Evolutionary conservation across 2,113 vertebrate species (phyloP).

Genomic region (Zootoca vivipara): DNA sequence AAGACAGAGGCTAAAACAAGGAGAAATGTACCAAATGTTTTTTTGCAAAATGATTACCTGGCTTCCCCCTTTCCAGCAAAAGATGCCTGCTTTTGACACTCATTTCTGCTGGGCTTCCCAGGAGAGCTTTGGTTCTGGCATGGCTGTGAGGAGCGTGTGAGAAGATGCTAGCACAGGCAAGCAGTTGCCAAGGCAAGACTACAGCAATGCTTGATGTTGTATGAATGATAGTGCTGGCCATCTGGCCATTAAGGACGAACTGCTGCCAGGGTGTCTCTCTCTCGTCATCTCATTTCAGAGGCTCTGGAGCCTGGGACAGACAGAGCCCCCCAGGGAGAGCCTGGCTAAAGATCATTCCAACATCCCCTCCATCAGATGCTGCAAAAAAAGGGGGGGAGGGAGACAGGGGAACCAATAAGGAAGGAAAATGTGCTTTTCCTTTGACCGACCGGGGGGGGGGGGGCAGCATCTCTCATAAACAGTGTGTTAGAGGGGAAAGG

Average conservation of each 20-base stretch:
- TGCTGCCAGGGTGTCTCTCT: conserved; percentile 73
- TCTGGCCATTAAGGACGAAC: conserved; percentile 73
- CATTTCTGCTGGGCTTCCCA: conserved; percentile 74
- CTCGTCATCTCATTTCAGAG: conserved; percentile 66
- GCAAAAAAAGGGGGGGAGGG: conserved; percentile 44
- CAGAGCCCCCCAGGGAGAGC: conserved; percentile 65
- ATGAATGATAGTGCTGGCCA: conserved; percentile 73
- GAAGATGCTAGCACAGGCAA: conserved; percentile 78
- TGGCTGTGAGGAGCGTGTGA: conserved; percentile 63
- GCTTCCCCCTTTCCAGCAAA: conserved; percentile 69
- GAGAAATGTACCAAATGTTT: conserved; percentile 32
- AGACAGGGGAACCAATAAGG: conserved; percentile 42
- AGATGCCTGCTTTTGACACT: conserved; percentile 23
- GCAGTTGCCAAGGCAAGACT: conserved; percentile 80
- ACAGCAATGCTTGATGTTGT: conserved; percentile 73
- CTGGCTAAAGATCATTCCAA: conserved; percentile 67
- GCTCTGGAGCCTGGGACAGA: conserved; percentile 70
- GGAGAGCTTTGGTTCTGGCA: conserved; percentile 66
- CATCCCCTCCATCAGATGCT: conserved; percentile 58
- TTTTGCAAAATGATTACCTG: conserved; percentile 37
- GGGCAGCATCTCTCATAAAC: background rate
- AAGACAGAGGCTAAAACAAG: background rate
- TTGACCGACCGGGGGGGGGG: conserved; percentile 43
- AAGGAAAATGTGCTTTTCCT: conserved; percentile 36
- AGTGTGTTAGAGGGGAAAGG: background rate